These are phyloP conservation scores for Cantharis lateralis DNA, from an alignment of 2,888 invertebrate species.

Conservation along the genomic window DNA sequence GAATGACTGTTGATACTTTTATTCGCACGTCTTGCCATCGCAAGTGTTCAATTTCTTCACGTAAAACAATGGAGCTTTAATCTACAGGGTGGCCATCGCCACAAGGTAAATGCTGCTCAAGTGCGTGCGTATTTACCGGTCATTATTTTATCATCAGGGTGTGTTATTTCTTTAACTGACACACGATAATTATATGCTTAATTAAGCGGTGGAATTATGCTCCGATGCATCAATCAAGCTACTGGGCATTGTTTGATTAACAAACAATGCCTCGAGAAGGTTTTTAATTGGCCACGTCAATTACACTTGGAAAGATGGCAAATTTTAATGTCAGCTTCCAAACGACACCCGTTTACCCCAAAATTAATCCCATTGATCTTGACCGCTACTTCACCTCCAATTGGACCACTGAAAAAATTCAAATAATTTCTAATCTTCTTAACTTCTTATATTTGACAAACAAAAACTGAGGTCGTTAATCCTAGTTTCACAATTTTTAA, in stretches of 20 bases:
- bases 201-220: neutral
- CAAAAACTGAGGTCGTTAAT: neutral
- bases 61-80: neutral
- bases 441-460: neutral
- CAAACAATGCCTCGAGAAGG: neutral
- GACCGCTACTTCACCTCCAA: neutral
- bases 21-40: neutral
- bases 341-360: neutral
- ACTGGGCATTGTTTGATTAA: neutral
- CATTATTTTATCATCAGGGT: neutral
- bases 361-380: neutral
- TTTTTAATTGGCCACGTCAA: too few species aligned
- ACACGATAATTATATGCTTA: slow-evolving; percentile 1
- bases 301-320: neutral
- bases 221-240: neutral
- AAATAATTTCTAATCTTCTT: neutral
- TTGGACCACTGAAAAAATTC: neutral
- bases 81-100: neutral
- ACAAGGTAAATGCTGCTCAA: neutral
- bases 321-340: neutral
- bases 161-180: neutral
- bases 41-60: neutral
- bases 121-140: neutral
- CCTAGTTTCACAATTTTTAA: neutral
- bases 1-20: neutral